phyloP scores from a whole-genome alignment of 2,888 invertebrate genomes.

The Limenitis camilla region DNA sequence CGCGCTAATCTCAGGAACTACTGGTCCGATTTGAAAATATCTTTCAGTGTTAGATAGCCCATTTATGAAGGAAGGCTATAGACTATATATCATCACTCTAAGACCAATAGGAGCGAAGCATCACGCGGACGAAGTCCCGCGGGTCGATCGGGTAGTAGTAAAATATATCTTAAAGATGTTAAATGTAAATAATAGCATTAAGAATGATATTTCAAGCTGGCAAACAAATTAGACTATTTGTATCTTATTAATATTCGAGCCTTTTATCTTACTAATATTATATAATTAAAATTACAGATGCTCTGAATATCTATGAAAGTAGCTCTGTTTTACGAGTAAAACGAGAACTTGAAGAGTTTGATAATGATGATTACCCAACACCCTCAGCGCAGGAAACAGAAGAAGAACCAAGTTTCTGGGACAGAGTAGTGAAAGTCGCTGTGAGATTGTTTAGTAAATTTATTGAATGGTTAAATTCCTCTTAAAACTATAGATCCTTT shows the following conservation, averaged over 20 bases:
- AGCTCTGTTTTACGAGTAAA: conserved; percentile 32
- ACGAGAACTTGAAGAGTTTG: conserved; percentile 56
- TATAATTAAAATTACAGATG: conserved; percentile 1
- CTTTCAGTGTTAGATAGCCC: no score
- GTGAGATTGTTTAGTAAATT: conserved; percentile 59
- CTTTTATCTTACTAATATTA: no score
- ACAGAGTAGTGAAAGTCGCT: conserved; percentile 59
- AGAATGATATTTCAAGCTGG: neutral
- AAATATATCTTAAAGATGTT: no score
- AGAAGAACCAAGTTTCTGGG: conserved; percentile 64
- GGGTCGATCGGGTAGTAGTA: no score
- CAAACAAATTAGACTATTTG: no score
- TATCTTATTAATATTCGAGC: no score
- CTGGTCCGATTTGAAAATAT: no score
- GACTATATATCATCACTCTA: no score
- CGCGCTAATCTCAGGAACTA: no score
- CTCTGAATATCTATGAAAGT: neutral
- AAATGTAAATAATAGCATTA: neutral
- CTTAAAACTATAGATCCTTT: conserved; percentile 2
- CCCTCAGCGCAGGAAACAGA: conserved; percentile 40
- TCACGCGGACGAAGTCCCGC: no score
- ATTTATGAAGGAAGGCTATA: no score
- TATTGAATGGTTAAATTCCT: conserved; percentile 65
- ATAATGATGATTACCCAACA: conserved; percentile 45
- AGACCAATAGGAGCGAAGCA: no score